A percentile compares a stretch with the other conserved stretches of the same genome.
Conservation (phyloP, 1,140 invertebrate genomes). For the Periplaneta americana region DNA sequence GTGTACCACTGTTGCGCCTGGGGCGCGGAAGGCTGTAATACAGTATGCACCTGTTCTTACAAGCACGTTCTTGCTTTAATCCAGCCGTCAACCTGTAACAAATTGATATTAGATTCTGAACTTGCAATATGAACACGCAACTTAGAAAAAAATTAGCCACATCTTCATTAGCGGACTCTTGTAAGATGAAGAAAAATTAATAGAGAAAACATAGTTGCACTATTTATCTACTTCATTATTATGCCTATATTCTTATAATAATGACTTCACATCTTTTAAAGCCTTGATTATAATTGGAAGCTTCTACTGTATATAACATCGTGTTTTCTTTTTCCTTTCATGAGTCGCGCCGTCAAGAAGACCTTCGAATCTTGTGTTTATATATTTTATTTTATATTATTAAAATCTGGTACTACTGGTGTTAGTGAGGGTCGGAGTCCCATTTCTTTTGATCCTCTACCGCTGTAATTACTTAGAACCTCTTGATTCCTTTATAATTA, state of each 20-base stretch:
- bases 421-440: background rate
- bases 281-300: background rate
- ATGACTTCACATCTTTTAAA: background rate
- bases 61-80: background rate
- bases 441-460: background rate
- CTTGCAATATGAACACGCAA: background rate
- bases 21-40: too few relatives aligned
- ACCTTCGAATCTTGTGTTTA: background rate
- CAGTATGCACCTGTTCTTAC: background rate
- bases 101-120: background rate
- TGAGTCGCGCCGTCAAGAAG: background rate
- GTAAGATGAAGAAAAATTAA: background rate
- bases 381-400: background rate
- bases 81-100: background rate
- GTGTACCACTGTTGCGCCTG: background rate
- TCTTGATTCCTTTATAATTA: background rate
- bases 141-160: background rate
- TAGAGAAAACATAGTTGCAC: background rate
- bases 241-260: background rate
- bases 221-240: background rate
- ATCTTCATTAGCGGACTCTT: background rate
- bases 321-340: background rate
- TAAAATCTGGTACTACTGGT: background rate
- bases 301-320: background rate
- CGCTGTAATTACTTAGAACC: background rate